Conservation (phyloP, 2,888 invertebrate genomes). For the Nymphalis urticae region DNA sequence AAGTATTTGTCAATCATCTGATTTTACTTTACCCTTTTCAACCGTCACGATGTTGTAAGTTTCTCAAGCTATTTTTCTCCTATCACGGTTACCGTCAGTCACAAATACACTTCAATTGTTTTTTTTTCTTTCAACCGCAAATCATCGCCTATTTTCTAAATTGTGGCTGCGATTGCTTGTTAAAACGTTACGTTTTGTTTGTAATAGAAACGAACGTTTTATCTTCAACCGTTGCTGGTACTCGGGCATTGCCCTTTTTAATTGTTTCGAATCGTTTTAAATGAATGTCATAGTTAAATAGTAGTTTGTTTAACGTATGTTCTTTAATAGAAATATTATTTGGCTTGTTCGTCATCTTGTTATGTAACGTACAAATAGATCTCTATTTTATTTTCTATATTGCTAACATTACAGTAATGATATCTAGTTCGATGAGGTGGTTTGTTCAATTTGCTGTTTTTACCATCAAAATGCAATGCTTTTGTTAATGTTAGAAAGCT, state of each 20-base stretch:
- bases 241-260: conserved; percentile 10
- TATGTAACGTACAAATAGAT: too few relatives aligned
- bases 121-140: conserved; percentile 14
- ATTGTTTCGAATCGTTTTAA: background rate
- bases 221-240: background rate
- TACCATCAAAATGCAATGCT: too few relatives aligned
- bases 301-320: background rate
- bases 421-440: too few relatives aligned
- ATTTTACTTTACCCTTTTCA: conserved; percentile 12
- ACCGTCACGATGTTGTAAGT: conserved; percentile 5
- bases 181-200: conserved; percentile 8
- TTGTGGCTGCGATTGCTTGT: conserved; percentile 20
- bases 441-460: too few relatives aligned
- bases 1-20: conserved; percentile 5
- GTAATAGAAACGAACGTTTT: background rate
- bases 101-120: background rate
- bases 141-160: conserved; percentile 13
- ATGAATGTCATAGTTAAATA: conserved; percentile 8
- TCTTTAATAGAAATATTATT: background rate
- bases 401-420: too few relatives aligned
- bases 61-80: conserved; percentile 9
- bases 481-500: too few relatives aligned
- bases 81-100: conserved; percentile 5
- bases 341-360: background rate
- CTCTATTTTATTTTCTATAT: too few relatives aligned